These are phyloP conservation scores for Pimpla rufipes DNA, from an alignment of 2,888 invertebrate species.

Conservation along the genomic window DNA sequence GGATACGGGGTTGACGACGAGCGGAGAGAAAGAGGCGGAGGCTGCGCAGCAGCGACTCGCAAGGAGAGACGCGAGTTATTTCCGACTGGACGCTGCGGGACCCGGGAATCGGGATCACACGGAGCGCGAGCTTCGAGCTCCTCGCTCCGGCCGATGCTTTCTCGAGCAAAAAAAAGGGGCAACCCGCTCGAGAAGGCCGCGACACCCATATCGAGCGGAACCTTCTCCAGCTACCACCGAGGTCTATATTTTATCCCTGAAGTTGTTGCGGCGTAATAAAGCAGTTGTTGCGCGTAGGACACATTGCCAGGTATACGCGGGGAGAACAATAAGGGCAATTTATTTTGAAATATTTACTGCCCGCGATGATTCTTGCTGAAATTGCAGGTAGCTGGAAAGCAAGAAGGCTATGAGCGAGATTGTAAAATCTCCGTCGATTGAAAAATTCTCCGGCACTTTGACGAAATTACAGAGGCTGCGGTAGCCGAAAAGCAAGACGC, in stretches of 20 bases:
- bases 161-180: constrained; percentile 45
- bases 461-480: no score
- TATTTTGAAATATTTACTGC: constrained; percentile 48
- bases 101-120: constrained; percentile 56
- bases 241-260: constrained; percentile 68
- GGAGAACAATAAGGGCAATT: constrained; percentile 6
- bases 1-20: constrained; percentile 61
- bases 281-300: constrained; percentile 43
- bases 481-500: no score
- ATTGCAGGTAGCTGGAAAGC: constrained; percentile 26
- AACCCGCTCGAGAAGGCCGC: constrained; percentile 55
- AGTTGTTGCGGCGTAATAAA: constrained; percentile 54
- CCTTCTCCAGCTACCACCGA: constrained; percentile 53
- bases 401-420: constrained; percentile 3
- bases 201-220: constrained; percentile 66
- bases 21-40: constrained; percentile 48
- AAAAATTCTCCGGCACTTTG: neutral
- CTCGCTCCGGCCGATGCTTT: constrained; percentile 43
- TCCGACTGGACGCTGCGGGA: constrained; percentile 48
- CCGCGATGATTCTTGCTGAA: constrained; percentile 20
- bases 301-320: constrained; percentile 39
- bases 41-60: constrained; percentile 52
- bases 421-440: no score
- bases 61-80: constrained; percentile 63
- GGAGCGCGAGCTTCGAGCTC: constrained; percentile 31